phyloP scores from a whole-genome alignment of 1,140 invertebrate genomes.

The Pygmarrhopalites habei region DNA sequence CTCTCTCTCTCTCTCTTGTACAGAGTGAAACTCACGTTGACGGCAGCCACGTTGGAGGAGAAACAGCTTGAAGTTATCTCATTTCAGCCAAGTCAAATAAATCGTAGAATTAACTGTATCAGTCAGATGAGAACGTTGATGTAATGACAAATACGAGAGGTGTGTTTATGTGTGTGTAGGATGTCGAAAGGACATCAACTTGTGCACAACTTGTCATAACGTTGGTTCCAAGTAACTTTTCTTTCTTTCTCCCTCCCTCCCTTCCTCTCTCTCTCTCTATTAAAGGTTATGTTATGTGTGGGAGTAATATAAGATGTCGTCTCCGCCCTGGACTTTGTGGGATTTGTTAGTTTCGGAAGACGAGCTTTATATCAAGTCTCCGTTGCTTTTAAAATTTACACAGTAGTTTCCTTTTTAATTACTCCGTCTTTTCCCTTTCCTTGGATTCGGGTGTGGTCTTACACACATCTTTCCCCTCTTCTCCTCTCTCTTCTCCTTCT shows the following conservation, averaged over 20 bases:
- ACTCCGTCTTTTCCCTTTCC: not conserved
- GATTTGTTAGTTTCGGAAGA: slow-evolving; percentile 5
- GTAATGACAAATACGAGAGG: not conserved
- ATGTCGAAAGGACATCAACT: too few species aligned
- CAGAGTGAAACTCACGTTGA: too few species aligned
- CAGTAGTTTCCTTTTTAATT: slow-evolving; percentile 9
- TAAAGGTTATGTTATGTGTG: not conserved
- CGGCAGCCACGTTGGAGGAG: too few species aligned
- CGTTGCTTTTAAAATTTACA: slow-evolving; percentile 1
- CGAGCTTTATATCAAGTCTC: slow-evolving; percentile 1
- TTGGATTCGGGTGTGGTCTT: not conserved
- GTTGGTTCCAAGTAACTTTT: too few species aligned
- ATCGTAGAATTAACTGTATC: slow-evolving; percentile 8
- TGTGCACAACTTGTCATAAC: too few species aligned
- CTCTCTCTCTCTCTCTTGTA: too few species aligned
- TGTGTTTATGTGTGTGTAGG: not conserved
- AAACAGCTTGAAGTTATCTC: slow-evolving; percentile 5
- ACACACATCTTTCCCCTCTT: not conserved
- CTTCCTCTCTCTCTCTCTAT: too few species aligned
- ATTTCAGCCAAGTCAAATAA: slow-evolving; percentile 13
- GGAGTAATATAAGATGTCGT: not conserved
- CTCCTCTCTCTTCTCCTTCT: slow-evolving; percentile 3
- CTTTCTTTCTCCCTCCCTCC: too few species aligned
- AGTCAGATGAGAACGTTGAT: not conserved
- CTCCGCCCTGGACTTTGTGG: not conserved